Percentiles rank a stretch among this genome's conserved stretches.
Conservation (phyloP, 2,797 vertebrate species). For the Poecilia velifera region DNA sequence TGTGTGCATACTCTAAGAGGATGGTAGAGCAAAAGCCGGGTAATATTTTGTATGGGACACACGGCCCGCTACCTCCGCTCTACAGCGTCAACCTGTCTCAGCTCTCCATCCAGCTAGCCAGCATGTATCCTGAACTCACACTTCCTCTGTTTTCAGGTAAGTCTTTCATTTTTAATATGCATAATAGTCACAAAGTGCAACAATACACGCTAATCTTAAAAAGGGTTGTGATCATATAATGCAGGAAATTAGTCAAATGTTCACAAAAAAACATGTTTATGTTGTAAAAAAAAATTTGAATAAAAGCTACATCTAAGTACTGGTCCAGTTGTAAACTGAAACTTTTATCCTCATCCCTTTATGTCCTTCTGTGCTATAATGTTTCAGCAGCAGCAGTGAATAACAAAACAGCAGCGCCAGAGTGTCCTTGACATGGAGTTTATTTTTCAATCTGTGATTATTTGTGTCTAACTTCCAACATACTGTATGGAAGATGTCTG, state of each 20-base stretch:
- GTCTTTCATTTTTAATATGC: neutral
- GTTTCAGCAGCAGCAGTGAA: slow-evolving; percentile 2
- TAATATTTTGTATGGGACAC: slow-evolving; percentile 94
- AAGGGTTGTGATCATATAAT: neutral
- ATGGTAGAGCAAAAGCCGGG: slow-evolving; percentile 93
- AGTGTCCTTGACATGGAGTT: neutral
- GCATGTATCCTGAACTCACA: slow-evolving; percentile 98
- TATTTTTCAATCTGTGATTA: neutral
- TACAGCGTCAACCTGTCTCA: slow-evolving; percentile 93
- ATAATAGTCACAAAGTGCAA: neutral
- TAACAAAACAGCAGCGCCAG: neutral
- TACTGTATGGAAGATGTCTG: neutral
- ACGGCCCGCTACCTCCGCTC: slow-evolving; percentile 92
- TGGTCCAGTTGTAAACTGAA: neutral
- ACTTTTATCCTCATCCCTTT: neutral
- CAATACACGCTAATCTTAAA: neutral
- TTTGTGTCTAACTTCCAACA: neutral
- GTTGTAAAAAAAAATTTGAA: neutral
- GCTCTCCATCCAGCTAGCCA: slow-evolving; percentile 92
- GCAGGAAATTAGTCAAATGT: neutral
- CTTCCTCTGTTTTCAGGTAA: slow-evolving; percentile 97
- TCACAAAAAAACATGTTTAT: neutral
- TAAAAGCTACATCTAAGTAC: neutral
- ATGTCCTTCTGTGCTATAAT: neutral
- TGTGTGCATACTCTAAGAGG: slow-evolving; percentile 95